These are phyloP conservation scores for Procapra przewalskii DNA, from an alignment of 2,113 vertebrate species.

Conservation along the genomic window DNA sequence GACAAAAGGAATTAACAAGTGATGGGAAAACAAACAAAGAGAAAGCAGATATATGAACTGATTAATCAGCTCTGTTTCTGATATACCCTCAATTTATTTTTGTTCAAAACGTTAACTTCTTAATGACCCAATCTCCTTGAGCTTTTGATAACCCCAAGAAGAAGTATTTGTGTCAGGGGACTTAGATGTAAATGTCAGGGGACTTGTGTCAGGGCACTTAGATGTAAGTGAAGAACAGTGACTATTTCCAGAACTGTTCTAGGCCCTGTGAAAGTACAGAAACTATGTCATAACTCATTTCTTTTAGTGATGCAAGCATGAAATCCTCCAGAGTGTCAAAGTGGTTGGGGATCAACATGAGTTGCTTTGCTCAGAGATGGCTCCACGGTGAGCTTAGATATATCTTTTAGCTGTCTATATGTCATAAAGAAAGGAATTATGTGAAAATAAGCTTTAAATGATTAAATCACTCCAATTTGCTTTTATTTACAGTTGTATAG, in stretches of 20 bases:
- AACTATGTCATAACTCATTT: neutral
- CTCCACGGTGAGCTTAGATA: neutral
- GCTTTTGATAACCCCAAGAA: neutral
- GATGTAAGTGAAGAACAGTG: neutral
- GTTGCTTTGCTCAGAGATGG: neutral
- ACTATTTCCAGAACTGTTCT: neutral
- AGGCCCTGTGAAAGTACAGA: neutral
- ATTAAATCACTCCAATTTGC: conserved; percentile 49
- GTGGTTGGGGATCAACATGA: neutral
- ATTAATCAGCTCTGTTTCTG: neutral
- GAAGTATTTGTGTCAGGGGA: neutral
- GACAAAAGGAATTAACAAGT: neutral
- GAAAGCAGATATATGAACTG: neutral
- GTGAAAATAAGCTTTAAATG: conserved; percentile 25
- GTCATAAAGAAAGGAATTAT: neutral
- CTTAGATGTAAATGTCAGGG: neutral
- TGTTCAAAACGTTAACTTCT: neutral
- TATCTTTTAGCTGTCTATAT: neutral
- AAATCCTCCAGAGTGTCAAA: neutral
- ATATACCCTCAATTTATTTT: neutral
- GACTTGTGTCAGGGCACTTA: neutral
- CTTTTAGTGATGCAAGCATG: neutral
- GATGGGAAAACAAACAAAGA: neutral
- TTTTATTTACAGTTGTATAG: conserved; percentile 51
- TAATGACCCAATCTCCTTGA: neutral